phyloP scores from a whole-genome alignment of 2,797 vertebrate genomes.

The Carapus acus region DNA sequence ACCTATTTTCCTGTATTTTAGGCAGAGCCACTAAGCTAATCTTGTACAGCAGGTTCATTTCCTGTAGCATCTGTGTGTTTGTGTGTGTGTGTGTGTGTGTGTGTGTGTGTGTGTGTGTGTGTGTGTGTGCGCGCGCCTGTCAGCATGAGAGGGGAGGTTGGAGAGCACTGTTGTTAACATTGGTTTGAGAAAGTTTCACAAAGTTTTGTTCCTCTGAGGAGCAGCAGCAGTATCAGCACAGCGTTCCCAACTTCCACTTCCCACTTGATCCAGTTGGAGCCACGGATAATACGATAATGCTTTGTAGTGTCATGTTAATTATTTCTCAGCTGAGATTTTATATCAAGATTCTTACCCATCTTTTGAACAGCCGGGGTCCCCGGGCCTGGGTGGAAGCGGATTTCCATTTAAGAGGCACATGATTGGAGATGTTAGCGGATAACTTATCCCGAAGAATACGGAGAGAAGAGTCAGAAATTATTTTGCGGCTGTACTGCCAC shows the following conservation, averaged over 20 bases:
- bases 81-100: no score
- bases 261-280: conserved; percentile 27
- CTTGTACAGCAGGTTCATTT: background rate
- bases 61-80: no score
- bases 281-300: conserved; percentile 37
- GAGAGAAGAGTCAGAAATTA: conserved; percentile 7
- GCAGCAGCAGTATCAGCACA: background rate
- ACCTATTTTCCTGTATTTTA: background rate
- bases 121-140: no score
- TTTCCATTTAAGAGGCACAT: conserved; percentile 35
- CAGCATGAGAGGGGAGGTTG: no score
- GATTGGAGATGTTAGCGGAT: conserved; percentile 27
- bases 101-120: background rate
- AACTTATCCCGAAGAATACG: conserved; percentile 21
- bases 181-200: background rate
- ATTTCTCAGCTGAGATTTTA: conserved; percentile 38
- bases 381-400: conserved; percentile 28
- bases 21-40: conserved; percentile 4
- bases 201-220: background rate
- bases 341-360: conserved; percentile 19
- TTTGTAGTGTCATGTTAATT: conserved; percentile 53
- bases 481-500: no score
- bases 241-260: conserved; percentile 23
- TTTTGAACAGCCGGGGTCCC: conserved; percentile 37
- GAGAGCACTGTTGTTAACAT: no score